A percentile compares a stretch with the other conserved stretches of the same genome.
These are phyloP conservation scores for Yponomeuta sedellus DNA, from an alignment of 2,888 invertebrate genomes.

Conservation along the genomic window DNA sequence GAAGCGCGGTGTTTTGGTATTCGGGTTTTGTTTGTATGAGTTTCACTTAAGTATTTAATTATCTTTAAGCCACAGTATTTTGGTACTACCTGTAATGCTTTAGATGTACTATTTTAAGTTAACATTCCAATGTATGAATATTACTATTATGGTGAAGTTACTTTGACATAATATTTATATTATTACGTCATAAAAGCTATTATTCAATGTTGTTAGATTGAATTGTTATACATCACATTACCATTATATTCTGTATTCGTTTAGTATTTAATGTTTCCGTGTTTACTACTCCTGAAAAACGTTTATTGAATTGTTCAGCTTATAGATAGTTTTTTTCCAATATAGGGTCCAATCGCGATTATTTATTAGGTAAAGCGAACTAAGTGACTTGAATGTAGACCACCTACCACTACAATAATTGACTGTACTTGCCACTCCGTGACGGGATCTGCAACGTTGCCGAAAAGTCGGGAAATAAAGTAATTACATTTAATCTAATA, in stretches of 20 bases:
- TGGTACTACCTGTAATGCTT: conserved; percentile 61
- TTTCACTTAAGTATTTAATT: conserved; percentile 53
- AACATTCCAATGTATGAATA: conserved; percentile 58
- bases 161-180: not conserved
- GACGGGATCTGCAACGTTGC: too few species aligned
- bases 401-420: too few species aligned
- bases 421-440: too few species aligned
- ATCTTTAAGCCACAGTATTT: conserved; percentile 52
- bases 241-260: conserved; percentile 5
- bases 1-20: conserved; percentile 10
- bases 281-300: conserved; percentile 4
- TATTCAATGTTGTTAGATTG: conserved; percentile 6
- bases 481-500: too few species aligned
- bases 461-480: too few species aligned
- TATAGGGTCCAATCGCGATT: too few species aligned
- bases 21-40: conserved; percentile 17
- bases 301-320: conserved; percentile 1
- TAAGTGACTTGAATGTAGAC: too few species aligned
- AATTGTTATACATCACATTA: conserved; percentile 15
- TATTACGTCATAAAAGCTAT: not conserved
- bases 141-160: conserved; percentile 3
- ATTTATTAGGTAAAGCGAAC: too few species aligned
- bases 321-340: conserved; percentile 14
- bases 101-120: conserved; percentile 50
- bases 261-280: conserved; percentile 4